Percentiles rank a stretch among this genome's conserved stretches.
These are phyloP conservation scores for Terrapene triunguis DNA, from an alignment of 2,113 vertebrate species.

Conservation along the genomic window DNA sequence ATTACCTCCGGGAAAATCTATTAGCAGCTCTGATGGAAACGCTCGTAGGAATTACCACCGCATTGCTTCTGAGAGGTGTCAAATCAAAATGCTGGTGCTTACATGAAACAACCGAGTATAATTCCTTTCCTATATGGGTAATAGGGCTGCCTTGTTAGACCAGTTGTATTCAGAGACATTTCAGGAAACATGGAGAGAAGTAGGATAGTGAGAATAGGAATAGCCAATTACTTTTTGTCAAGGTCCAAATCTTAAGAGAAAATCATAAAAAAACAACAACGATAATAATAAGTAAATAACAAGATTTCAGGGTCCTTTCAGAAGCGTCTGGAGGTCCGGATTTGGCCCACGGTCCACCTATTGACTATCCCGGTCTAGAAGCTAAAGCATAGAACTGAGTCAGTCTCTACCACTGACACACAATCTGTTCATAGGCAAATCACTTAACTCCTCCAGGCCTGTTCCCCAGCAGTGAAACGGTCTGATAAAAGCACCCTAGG, in stretches of 20 bases:
- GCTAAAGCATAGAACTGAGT: neutral
- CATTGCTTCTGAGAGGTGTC: neutral
- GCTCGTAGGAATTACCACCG: neutral
- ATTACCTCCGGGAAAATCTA: slow-evolving; percentile 61
- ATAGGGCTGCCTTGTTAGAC: neutral
- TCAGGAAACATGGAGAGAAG: neutral
- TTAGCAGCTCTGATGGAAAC: slow-evolving; percentile 5
- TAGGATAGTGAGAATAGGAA: neutral
- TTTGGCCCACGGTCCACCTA: too few relatives aligned
- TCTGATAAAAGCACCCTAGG: neutral
- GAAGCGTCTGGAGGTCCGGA: too few relatives aligned
- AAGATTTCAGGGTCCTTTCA: too few relatives aligned
- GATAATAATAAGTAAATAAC: too few relatives aligned
- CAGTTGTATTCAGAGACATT: rapidly evolving
- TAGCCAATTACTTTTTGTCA: too few relatives aligned
- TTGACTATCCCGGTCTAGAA: neutral
- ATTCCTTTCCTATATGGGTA: neutral
- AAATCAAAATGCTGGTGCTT: neutral
- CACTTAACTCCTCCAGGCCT: neutral
- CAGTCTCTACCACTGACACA: neutral
- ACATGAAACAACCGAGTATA: neutral
- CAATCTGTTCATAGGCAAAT: neutral
- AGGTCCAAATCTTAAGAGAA: too few relatives aligned
- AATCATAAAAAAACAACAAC: too few relatives aligned
- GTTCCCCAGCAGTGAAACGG: neutral